A percentile compares a stretch with the other conserved stretches of the same genome.
Conservation (phyloP, 2,797 vertebrate species). For the Microctenopoma steveboyesi region DNA sequence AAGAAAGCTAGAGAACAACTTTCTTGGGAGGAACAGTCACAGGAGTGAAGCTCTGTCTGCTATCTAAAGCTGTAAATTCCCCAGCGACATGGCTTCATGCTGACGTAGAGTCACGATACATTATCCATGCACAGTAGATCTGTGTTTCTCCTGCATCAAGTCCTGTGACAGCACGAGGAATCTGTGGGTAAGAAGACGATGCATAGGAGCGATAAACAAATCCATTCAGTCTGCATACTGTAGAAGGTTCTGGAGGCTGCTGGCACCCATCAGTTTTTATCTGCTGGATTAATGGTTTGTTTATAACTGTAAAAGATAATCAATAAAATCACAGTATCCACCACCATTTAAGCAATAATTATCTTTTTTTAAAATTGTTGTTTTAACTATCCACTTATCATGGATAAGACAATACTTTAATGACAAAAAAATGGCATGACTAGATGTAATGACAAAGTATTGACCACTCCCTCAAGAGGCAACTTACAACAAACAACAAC, state of each 20-base stretch:
- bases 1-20: slow-evolving; percentile 33
- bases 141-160: slow-evolving; percentile 25
- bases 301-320: too few species aligned
- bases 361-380: too few species aligned
- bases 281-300: too few species aligned
- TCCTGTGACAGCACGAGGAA: slow-evolving; percentile 63
- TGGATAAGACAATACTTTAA: too few species aligned
- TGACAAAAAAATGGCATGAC: too few species aligned
- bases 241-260: background rate
- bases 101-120: slow-evolving; percentile 13
- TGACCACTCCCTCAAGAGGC: background rate
- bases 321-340: too few species aligned
- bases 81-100: slow-evolving; percentile 2
- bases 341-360: too few species aligned
- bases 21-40: slow-evolving; percentile 5
- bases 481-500: background rate
- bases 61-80: slow-evolving; percentile 31
- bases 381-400: too few species aligned
- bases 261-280: background rate
- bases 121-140: slow-evolving; percentile 13
- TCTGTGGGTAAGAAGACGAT: slow-evolving; percentile 22
- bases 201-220: slow-evolving; percentile 26
- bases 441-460: background rate
- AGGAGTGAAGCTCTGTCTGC: slow-evolving; percentile 15
- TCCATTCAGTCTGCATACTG: slow-evolving; percentile 10